These are phyloP conservation scores for Emydocephalus ijimae DNA, from an alignment of 2,113 vertebrate genomes.

Conservation along the genomic window DNA sequence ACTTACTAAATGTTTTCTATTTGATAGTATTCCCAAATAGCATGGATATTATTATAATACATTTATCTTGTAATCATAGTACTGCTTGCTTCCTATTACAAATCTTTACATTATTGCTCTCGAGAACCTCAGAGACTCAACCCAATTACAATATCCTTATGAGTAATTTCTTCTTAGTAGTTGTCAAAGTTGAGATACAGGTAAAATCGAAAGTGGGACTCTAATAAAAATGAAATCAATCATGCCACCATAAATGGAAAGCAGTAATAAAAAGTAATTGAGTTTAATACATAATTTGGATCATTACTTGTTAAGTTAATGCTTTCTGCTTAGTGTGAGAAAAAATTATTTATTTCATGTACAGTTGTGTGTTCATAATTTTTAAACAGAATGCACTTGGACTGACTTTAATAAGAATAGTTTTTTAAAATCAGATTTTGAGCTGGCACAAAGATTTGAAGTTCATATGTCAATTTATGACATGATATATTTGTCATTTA, in stretches of 20 bases:
- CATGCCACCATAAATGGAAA: conserved; percentile 68
- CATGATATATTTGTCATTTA: conserved; percentile 28
- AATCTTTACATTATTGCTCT: conserved; percentile 1
- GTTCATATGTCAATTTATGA: conserved; percentile 61
- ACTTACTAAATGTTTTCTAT: background rate
- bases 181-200: conserved; percentile 9
- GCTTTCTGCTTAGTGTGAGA: conserved; percentile 61
- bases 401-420: conserved; percentile 66
- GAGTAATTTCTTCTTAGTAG: conserved; percentile 31
- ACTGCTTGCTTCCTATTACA: conserved; percentile 1
- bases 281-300: conserved; percentile 76
- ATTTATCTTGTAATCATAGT: background rate
- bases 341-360: conserved; percentile 65
- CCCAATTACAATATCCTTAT: conserved; percentile 31
- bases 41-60: background rate
- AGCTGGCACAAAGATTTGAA: conserved; percentile 52
- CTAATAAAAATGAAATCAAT: conserved; percentile 55
- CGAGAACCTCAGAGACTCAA: conserved; percentile 18
- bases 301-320: conserved; percentile 58
- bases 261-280: conserved; percentile 74
- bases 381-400: conserved; percentile 58
- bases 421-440: conserved; percentile 67
- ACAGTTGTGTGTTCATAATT: conserved; percentile 63
- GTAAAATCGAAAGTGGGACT: conserved; percentile 30
- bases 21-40: conserved; percentile 24